Evolutionary conservation across 2,888 invertebrate species (phyloP).

Genomic region (Tinea pellionella): DNA sequence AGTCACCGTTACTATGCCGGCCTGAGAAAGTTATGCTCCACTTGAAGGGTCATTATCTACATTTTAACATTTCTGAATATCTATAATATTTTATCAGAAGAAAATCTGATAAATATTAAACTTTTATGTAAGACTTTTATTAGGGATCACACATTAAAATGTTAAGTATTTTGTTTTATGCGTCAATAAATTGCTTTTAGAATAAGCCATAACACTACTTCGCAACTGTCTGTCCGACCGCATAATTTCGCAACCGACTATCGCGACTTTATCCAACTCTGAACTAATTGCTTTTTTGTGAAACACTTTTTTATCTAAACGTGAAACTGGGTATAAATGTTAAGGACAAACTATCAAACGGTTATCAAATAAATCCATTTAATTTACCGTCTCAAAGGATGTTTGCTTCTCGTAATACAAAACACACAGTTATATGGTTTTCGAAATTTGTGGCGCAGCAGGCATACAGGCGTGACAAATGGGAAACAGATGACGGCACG

Average conservation of each 20-base stretch:
- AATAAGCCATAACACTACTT: not conserved
- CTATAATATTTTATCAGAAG: too few species aligned
- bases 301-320: not conserved
- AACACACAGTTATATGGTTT: not conserved
- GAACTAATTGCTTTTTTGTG: not conserved
- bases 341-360: not conserved
- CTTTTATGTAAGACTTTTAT: too few species aligned
- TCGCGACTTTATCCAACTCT: constrained; percentile 5
- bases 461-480: not conserved
- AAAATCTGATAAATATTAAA: too few species aligned
- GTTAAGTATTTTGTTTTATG: too few species aligned
- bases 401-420: not conserved
- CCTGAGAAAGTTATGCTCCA: too few species aligned
- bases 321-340: constrained; percentile 10
- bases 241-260: not conserved
- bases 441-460: not conserved
- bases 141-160: too few species aligned
- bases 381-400: too few species aligned
- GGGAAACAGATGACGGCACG: not conserved
- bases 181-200: not conserved
- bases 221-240: constrained; percentile 6
- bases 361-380: too few species aligned
- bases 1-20: too few species aligned
- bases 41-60: too few species aligned
- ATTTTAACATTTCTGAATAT: too few species aligned